Evolutionary conservation across 2,888 invertebrate species (phyloP).

Genomic region (Agriotes lineatus): DNA sequence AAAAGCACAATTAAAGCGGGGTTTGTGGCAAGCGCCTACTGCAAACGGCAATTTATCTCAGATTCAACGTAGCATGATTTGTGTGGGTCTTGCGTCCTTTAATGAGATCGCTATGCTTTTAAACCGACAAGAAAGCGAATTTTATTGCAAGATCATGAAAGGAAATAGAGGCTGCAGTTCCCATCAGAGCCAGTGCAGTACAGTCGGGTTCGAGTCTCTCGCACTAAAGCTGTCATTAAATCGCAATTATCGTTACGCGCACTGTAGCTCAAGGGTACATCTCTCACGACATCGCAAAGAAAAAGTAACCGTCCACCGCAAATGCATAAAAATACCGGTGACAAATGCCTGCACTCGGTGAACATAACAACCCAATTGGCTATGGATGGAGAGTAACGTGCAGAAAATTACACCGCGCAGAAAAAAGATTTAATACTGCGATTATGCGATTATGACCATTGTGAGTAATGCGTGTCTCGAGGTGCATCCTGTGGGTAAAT

Average conservation of each 20-base stretch:
- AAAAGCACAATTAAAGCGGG: not conserved
- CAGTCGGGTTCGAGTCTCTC: constrained; percentile 34
- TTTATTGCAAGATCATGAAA: constrained; percentile 29
- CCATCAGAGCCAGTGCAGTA: constrained; percentile 32
- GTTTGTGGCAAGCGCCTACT: not conserved
- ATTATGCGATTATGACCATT: constrained; percentile 50
- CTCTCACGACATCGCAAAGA: constrained; percentile 45
- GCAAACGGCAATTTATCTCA: not conserved
- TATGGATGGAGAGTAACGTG: constrained; percentile 49
- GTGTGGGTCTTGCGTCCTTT: constrained; percentile 1
- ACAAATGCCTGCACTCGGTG: constrained; percentile 45
- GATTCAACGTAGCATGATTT: constrained; percentile 17
- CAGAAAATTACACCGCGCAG: constrained; percentile 50
- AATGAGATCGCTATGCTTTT: constrained; percentile 5
- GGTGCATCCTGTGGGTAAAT: constrained; percentile 48
- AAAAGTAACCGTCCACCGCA: constrained; percentile 36
- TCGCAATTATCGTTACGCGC: constrained; percentile 51
- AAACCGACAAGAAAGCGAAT: constrained; percentile 26
- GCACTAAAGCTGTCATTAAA: constrained; percentile 47
- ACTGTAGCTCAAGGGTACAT: constrained; percentile 48
- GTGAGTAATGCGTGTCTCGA: constrained; percentile 51
- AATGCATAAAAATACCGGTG: constrained; percentile 44
- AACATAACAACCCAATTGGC: constrained; percentile 43
- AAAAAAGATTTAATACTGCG: constrained; percentile 48
- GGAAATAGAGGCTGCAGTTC: constrained; percentile 31